Conservation (phyloP, 2,113 vertebrate species). For the Brachyhypopomus occidentalis region DNA sequence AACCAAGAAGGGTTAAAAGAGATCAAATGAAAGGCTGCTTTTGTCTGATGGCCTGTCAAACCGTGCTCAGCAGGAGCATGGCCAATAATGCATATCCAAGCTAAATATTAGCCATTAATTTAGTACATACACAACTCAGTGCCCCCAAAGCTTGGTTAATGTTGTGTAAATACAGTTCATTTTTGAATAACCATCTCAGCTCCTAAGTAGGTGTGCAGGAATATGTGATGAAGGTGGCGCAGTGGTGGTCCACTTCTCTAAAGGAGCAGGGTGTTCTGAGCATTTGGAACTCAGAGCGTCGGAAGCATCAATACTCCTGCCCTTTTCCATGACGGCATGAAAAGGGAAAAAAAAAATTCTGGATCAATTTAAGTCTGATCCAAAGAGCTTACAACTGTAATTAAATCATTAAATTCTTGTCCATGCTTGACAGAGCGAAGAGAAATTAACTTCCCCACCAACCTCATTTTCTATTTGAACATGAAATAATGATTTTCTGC, state of each 20-base stretch:
- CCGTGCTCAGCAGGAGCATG: not conserved
- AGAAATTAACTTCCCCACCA: conserved; percentile 96
- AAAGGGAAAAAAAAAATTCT: conserved; percentile 70
- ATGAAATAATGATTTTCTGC: conserved; percentile 99
- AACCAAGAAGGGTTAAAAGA: conserved; percentile 36
- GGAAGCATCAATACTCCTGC: conserved; percentile 71
- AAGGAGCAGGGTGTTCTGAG: conserved; percentile 65
- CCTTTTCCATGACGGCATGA: conserved; percentile 71
- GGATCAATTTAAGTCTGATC: conserved; percentile 94
- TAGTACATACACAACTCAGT: too few relatives aligned
- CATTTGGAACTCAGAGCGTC: conserved; percentile 73
- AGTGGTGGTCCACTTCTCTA: conserved; percentile 30
- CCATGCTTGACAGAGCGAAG: conserved; percentile 87
- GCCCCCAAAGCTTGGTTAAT: too few relatives aligned
- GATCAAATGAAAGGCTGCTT: conserved; percentile 34
- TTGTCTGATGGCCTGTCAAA: conserved; percentile 2
- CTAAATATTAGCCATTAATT: not conserved
- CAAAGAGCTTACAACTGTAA: conserved; percentile 97
- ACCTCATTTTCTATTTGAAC: conserved; percentile 97
- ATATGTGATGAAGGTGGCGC: conserved; percentile 25
- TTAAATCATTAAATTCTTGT: conserved; percentile 99
- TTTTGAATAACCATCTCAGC: not conserved
- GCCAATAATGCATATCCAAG: not conserved
- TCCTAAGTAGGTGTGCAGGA: not conserved
- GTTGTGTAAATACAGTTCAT: not conserved